A percentile compares a stretch with the other conserved stretches of the same genome.
Conservation (phyloP, 2,888 invertebrate genomes). For the Halictus quadricinctus region DNA sequence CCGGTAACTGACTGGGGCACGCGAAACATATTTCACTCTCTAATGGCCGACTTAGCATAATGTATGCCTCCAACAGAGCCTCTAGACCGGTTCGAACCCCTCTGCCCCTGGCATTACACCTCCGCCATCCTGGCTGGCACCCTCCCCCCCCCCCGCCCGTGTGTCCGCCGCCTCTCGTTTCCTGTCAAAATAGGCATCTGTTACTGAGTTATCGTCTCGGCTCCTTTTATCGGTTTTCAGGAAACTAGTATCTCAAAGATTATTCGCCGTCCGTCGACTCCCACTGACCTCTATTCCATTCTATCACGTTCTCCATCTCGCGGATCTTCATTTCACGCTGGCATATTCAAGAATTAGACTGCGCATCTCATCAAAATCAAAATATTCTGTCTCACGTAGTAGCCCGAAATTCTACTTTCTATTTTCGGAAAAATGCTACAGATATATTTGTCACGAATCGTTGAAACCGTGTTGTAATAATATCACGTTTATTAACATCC, state of each 20-base stretch:
- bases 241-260: neutral
- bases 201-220: conserved; percentile 54
- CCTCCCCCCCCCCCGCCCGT: neutral
- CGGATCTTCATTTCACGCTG: neutral
- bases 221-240: conserved; percentile 31
- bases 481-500: too few relatives aligned
- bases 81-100: conserved; percentile 41
- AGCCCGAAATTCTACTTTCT: too few relatives aligned
- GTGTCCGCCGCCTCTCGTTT: conserved; percentile 31
- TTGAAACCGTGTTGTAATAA: too few relatives aligned
- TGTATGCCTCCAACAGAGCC: conserved; percentile 75
- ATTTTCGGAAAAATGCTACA: too few relatives aligned
- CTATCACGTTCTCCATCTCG: neutral
- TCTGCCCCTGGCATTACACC: conserved; percentile 35
- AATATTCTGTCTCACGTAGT: too few relatives aligned
- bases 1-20: conserved; percentile 77
- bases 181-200: conserved; percentile 64
- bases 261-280: neutral
- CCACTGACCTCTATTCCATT: neutral
- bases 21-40: conserved; percentile 78
- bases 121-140: conserved; percentile 26
- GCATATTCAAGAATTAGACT: neutral
- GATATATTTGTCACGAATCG: too few relatives aligned
- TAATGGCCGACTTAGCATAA: conserved; percentile 79
- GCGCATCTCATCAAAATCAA: too few relatives aligned